A percentile compares a stretch with the other conserved stretches of the same genome.
These are phyloP conservation scores for Abrostola triplasia DNA, from an alignment of 2,888 invertebrate species.

Conservation along the genomic window DNA sequence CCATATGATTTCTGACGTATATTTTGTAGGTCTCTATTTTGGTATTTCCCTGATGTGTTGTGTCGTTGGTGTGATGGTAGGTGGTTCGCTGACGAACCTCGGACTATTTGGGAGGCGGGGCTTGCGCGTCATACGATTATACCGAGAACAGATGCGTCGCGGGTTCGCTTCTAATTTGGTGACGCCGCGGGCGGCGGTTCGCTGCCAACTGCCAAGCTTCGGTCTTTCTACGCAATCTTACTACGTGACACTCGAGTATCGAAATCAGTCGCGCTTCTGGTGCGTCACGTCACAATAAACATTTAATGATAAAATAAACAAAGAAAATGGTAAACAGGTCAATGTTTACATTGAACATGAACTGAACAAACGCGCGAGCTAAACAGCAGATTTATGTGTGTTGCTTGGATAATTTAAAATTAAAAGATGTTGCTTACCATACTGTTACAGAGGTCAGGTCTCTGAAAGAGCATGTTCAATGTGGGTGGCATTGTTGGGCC, in stretches of 20 bases:
- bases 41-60: constrained; percentile 67
- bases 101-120: constrained; percentile 74
- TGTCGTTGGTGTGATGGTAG: constrained; percentile 61
- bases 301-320: constrained; percentile 53
- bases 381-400: constrained; percentile 23
- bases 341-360: constrained; percentile 62
- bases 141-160: constrained; percentile 63
- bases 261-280: constrained; percentile 45
- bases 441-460: constrained; percentile 14
- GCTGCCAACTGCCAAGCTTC: constrained; percentile 47
- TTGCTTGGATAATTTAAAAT: constrained; percentile 18
- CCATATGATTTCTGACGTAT: constrained; percentile 49
- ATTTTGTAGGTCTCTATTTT: constrained; percentile 66
- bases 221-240: constrained; percentile 65
- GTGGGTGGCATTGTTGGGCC: constrained; percentile 49
- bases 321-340: constrained; percentile 57
- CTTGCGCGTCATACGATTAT: constrained; percentile 77
- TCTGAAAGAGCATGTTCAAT: constrained; percentile 11
- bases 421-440: constrained; percentile 1
- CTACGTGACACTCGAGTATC: constrained; percentile 60
- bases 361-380: constrained; percentile 23
- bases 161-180: constrained; percentile 85
- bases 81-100: constrained; percentile 69
- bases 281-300: constrained; percentile 67
- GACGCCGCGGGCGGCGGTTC: constrained; percentile 67